Percentiles rank a stretch among this genome's conserved stretches.
Evolutionary conservation across 2,113 vertebrate genomes (phyloP).

Genomic region (Tragelaphus imberbis): DNA sequence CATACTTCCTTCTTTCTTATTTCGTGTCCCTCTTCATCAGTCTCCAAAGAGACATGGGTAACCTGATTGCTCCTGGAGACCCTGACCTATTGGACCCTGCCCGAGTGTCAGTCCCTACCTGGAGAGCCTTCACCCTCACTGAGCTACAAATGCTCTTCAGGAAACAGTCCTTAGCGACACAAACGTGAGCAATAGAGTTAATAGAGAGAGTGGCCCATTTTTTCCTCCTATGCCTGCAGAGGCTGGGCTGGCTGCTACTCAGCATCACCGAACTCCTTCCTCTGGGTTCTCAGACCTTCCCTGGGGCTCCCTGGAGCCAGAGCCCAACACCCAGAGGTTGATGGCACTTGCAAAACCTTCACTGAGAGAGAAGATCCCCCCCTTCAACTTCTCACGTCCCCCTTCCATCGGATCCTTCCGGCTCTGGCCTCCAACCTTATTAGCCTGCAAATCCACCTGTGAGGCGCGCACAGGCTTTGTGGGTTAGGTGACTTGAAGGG

Average conservation of each 20-base stretch:
- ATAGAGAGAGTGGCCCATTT: neutral
- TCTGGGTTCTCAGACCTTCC: neutral
- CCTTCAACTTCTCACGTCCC: too few relatives aligned
- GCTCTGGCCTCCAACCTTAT: rapidly evolving
- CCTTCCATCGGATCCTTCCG: rapidly evolving
- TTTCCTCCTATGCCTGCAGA: neutral
- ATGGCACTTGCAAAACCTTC: neutral
- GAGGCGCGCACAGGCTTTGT: rapidly evolving
- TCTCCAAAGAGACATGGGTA: neutral
- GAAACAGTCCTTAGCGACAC: neutral
- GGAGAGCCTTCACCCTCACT: neutral
- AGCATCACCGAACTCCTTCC: neutral
- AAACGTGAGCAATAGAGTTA: neutral
- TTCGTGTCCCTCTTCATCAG: neutral
- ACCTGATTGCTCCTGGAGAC: neutral
- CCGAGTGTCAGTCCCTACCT: neutral
- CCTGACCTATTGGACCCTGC: neutral
- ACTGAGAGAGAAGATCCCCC: neutral
- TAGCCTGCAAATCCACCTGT: neutral
- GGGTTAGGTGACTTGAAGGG: neutral
- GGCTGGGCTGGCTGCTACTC: rapidly evolving
- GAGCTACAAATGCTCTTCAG: rapidly evolving
- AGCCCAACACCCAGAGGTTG: neutral
- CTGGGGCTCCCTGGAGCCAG: neutral
- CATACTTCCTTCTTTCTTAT: neutral